These are phyloP conservation scores for Epinotia ramella DNA, from an alignment of 2,888 invertebrate species.

Conservation along the genomic window DNA sequence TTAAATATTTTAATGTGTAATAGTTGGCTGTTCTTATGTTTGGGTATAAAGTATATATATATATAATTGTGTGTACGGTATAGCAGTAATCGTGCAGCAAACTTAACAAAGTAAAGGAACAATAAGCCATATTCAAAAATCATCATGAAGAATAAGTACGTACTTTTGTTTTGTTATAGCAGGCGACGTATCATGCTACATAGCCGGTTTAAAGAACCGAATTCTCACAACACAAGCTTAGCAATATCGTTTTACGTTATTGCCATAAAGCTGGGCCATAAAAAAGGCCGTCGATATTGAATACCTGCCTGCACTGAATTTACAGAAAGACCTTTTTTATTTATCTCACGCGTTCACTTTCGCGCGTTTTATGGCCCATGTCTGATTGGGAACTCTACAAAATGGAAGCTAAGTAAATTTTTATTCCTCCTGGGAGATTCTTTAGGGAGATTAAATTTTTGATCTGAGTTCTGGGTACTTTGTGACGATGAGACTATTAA, in stretches of 20 bases:
- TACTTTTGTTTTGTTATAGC: too few species aligned
- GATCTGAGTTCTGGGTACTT: neutral
- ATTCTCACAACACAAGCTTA: neutral
- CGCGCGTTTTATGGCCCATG: constrained; percentile 21
- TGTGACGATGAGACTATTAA: neutral
- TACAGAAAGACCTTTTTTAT: constrained; percentile 19
- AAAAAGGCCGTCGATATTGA: constrained; percentile 26
- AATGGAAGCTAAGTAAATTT: constrained; percentile 19
- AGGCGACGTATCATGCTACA: too few species aligned
- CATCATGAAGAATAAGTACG: too few species aligned
- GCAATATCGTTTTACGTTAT: constrained; percentile 20
- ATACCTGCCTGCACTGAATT: constrained; percentile 24
- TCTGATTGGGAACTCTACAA: constrained; percentile 27
- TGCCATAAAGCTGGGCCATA: constrained; percentile 20
- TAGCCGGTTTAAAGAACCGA: neutral
- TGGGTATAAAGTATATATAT: too few species aligned
- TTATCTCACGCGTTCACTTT: constrained; percentile 27
- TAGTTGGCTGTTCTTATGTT: too few species aligned
- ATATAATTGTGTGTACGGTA: too few species aligned
- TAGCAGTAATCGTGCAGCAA: too few species aligned
- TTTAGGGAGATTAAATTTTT: constrained; percentile 8
- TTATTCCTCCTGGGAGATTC: constrained; percentile 13
- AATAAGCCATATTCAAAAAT: too few species aligned
- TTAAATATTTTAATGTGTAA: too few species aligned
- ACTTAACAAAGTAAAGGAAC: too few species aligned